These are phyloP conservation scores for Heliothis peltigera DNA, from an alignment of 2,888 invertebrate species.

Conservation along the genomic window DNA sequence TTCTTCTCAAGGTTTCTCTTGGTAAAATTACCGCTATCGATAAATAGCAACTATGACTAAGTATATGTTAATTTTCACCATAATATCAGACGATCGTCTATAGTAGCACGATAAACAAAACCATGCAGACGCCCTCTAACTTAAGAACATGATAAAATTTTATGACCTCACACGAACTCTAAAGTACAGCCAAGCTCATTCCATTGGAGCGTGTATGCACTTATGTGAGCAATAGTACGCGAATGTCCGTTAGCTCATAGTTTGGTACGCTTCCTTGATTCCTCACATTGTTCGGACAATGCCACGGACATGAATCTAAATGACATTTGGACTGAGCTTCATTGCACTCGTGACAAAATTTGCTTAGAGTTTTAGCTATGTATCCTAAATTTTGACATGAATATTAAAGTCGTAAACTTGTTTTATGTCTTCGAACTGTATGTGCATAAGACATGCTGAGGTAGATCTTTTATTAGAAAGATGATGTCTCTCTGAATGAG, in stretches of 20 bases:
- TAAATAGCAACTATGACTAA: neutral
- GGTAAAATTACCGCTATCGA: too few relatives aligned
- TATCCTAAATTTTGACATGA: neutral
- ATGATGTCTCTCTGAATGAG: too few relatives aligned
- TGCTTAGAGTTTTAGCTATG: slow-evolving; percentile 25
- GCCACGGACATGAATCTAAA: slow-evolving; percentile 52
- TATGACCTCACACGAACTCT: slow-evolving; percentile 44
- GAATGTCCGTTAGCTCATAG: slow-evolving; percentile 54
- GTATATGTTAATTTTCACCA: slow-evolving; percentile 3
- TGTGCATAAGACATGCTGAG: neutral
- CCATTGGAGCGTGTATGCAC: slow-evolving; percentile 30
- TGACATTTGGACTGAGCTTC: slow-evolving; percentile 47
- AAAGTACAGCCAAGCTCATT: slow-evolving; percentile 43
- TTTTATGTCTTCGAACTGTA: neutral
- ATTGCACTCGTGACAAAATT: slow-evolving; percentile 40
- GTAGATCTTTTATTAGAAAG: neutral
- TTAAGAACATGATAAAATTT: slow-evolving; percentile 42
- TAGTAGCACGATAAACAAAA: slow-evolving; percentile 39
- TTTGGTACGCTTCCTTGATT: slow-evolving; percentile 59
- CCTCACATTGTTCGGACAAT: slow-evolving; percentile 60
- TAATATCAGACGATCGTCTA: slow-evolving; percentile 3
- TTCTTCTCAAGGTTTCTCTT: too few relatives aligned
- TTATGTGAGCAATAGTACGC: slow-evolving; percentile 55
- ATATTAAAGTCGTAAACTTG: neutral
- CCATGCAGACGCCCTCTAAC: slow-evolving; percentile 26